Evolutionary conservation across 2,888 invertebrate genomes (phyloP).

Genomic region (Phalangium opilio): DNA sequence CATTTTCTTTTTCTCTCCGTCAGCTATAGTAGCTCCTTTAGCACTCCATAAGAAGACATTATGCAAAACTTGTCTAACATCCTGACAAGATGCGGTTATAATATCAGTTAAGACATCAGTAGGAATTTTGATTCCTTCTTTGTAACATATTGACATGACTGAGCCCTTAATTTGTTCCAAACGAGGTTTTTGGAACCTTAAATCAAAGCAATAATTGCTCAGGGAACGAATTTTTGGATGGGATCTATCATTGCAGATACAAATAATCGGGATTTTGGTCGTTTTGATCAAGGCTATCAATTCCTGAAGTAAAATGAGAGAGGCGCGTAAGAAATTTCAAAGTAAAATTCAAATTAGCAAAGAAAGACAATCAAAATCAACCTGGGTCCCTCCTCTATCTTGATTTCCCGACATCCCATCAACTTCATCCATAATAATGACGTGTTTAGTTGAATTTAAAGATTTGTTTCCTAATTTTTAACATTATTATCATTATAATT

Average conservation of each 20-base stretch:
- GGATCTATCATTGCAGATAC: conserved; percentile 91
- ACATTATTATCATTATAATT: background rate
- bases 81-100: conserved; percentile 73
- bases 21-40: conserved; percentile 37
- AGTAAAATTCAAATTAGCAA: background rate
- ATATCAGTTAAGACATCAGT: conserved; percentile 64
- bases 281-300: conserved; percentile 78
- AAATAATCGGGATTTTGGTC: conserved; percentile 72
- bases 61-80: conserved; percentile 56
- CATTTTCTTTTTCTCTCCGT: conserved; percentile 41
- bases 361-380: conserved; percentile 11
- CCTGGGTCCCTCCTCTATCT: conserved; percentile 81
- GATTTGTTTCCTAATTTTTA: too few relatives aligned
- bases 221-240: conserved; percentile 84
- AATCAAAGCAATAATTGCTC: conserved; percentile 83
- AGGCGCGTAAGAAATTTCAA: too few relatives aligned
- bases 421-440: conserved; percentile 98
- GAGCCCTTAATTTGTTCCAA: conserved; percentile 84
- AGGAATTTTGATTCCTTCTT: conserved; percentile 33
- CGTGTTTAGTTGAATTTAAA: conserved; percentile 48
- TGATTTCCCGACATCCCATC: conserved; percentile 99
- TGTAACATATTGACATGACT: conserved; percentile 77
- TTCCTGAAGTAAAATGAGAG: conserved; percentile 53
- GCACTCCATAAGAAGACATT: conserved; percentile 59
- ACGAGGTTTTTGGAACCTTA: conserved; percentile 65